Evolutionary conservation across 1,140 invertebrate species (phyloP).

Genomic region (Lucilia cuprina): DNA sequence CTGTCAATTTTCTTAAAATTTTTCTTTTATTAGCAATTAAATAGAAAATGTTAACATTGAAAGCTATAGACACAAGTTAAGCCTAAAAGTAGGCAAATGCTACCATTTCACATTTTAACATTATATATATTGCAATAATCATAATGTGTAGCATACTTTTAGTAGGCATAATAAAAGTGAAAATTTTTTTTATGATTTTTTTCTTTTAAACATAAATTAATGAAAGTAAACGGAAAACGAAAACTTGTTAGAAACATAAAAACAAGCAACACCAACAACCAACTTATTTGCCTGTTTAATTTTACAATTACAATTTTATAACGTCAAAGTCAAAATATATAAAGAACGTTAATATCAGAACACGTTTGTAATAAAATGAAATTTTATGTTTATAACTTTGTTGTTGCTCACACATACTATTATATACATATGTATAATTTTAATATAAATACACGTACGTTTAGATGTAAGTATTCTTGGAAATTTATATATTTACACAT

Average conservation of each 20-base stretch:
- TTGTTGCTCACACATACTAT: not conserved
- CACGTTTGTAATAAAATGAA: conserved; percentile 17
- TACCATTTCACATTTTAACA: no score
- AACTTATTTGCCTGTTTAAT: not conserved
- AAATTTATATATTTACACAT: not conserved
- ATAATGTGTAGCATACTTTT: no score
- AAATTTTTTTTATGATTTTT: conserved; percentile 6
- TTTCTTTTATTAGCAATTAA: conserved; percentile 1
- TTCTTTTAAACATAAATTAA: not conserved
- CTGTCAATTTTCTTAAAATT: not conserved
- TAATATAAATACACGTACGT: not conserved
- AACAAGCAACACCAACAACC: not conserved
- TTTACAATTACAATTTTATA: not conserved
- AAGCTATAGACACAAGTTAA: not conserved
- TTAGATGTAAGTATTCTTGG: not conserved
- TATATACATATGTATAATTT: not conserved
- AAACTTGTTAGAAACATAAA: not conserved
- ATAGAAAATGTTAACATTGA: not conserved
- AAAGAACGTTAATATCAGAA: not conserved
- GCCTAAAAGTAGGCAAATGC: no score
- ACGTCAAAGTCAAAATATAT: not conserved
- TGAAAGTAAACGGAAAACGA: not conserved
- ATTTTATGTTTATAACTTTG: conserved; percentile 18
- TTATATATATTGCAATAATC: not conserved
- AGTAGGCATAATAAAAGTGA: not conserved